A percentile compares a stretch with the other conserved stretches of the same genome.
These are phyloP conservation scores for Tenrec ecaudatus DNA, from an alignment of 2,113 vertebrate species.

Conservation along the genomic window DNA sequence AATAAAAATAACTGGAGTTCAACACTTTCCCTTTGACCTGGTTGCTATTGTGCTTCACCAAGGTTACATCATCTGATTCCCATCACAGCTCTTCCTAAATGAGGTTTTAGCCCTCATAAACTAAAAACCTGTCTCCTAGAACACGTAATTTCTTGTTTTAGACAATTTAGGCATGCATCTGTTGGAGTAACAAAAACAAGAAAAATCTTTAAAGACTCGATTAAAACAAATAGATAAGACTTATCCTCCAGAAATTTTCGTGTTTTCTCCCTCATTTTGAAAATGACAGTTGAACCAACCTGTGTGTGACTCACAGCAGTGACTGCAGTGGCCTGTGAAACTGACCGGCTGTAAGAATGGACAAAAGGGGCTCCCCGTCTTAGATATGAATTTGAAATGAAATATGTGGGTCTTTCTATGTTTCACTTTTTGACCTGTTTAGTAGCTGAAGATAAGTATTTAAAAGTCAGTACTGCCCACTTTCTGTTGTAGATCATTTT, in stretches of 20 bases:
- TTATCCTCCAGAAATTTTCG: neutral
- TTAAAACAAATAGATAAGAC: conserved; percentile 3
- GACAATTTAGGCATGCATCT: conserved; percentile 24
- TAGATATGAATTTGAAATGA: conserved; percentile 16
- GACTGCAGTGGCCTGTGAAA: neutral
- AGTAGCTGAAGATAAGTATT: neutral
- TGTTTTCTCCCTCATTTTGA: neutral
- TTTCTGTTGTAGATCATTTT: conserved; percentile 93
- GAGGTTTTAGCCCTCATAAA: neutral
- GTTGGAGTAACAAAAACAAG: neutral
- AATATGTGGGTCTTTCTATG: neutral
- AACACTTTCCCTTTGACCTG: neutral
- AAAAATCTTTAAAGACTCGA: neutral
- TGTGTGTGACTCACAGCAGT: neutral
- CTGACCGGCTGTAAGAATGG: neutral
- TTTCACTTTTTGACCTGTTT: neutral
- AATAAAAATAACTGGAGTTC: neutral
- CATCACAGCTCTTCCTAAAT: neutral
- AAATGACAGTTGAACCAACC: conserved; percentile 22
- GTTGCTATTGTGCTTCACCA: neutral
- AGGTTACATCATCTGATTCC: neutral
- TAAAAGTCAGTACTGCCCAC: neutral
- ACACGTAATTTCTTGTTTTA: conserved; percentile 30
- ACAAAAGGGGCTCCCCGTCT: neutral
- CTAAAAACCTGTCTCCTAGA: neutral